Evolutionary conservation across 2,888 invertebrate genomes (phyloP).

Genomic region (Leptopterna dolabrata): DNA sequence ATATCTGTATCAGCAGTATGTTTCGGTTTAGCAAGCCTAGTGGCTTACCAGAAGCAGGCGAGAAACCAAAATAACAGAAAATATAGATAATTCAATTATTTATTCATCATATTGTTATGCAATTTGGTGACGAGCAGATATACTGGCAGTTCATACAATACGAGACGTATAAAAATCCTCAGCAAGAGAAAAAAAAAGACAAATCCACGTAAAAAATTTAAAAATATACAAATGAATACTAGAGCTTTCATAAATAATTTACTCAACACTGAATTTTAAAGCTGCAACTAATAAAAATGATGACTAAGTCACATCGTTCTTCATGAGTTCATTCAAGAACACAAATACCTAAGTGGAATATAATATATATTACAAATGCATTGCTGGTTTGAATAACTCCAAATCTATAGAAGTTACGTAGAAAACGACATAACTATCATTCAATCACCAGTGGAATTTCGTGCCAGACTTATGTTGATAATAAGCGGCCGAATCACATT

Average conservation of each 20-base stretch:
- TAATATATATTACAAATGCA: background rate
- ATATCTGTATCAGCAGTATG: no score
- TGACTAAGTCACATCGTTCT: background rate
- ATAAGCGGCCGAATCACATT: background rate
- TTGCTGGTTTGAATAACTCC: background rate
- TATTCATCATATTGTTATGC: background rate
- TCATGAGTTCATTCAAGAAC: background rate
- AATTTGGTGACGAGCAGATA: slow-evolving; percentile 8
- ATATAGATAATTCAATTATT: background rate
- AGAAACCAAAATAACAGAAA: background rate
- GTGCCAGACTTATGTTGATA: background rate
- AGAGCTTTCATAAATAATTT: background rate
- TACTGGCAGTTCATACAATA: slow-evolving; percentile 7
- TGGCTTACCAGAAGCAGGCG: no score
- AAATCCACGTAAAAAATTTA: slow-evolving; percentile 19
- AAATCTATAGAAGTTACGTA: background rate
- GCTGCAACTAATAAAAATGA: background rate
- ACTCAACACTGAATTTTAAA: background rate
- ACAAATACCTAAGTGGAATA: background rate
- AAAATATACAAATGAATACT: slow-evolving; percentile 6
- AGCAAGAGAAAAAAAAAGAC: background rate
- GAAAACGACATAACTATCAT: background rate
- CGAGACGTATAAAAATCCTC: background rate
- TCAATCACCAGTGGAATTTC: background rate
- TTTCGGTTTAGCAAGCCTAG: no score